Conservation (phyloP, 2,797 vertebrate species). For the Sandelia bainsii region DNA sequence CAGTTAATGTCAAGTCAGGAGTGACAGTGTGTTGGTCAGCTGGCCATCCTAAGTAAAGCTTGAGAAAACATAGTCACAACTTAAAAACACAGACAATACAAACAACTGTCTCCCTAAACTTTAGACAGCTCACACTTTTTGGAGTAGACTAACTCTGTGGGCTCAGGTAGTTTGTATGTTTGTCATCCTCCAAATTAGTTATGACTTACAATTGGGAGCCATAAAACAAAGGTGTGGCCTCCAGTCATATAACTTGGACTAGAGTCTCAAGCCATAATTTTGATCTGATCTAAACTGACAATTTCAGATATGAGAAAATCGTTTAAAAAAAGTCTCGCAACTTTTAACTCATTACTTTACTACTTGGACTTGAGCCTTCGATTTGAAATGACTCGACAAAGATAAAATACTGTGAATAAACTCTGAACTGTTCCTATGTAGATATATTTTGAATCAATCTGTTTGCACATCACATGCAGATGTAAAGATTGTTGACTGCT, state of each 20-base stretch:
- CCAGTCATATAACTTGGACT: too few species aligned
- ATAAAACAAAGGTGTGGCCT: too few species aligned
- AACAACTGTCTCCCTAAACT: neutral
- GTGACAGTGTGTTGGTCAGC: constrained; percentile 8
- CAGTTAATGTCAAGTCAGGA: constrained; percentile 52
- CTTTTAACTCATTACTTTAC: neutral
- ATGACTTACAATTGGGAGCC: neutral
- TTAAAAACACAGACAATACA: neutral
- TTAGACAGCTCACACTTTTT: neutral
- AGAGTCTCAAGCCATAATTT: too few species aligned
- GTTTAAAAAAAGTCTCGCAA: neutral
- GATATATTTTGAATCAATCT: neutral
- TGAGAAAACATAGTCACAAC: neutral
- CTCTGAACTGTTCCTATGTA: neutral
- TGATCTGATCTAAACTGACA: too few species aligned
- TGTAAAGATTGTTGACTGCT: too few species aligned
- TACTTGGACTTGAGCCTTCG: neutral
- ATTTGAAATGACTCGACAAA: neutral
- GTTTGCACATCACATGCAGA: too few species aligned
- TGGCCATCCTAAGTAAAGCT: neutral
- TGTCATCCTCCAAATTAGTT: neutral
- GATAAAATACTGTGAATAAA: too few species aligned
- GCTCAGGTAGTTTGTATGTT: neutral
- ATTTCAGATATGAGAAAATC: too few species aligned
- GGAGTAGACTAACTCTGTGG: neutral